Conservation (phyloP, 2,888 invertebrate genomes). For the Monoplex corrugatus region DNA sequence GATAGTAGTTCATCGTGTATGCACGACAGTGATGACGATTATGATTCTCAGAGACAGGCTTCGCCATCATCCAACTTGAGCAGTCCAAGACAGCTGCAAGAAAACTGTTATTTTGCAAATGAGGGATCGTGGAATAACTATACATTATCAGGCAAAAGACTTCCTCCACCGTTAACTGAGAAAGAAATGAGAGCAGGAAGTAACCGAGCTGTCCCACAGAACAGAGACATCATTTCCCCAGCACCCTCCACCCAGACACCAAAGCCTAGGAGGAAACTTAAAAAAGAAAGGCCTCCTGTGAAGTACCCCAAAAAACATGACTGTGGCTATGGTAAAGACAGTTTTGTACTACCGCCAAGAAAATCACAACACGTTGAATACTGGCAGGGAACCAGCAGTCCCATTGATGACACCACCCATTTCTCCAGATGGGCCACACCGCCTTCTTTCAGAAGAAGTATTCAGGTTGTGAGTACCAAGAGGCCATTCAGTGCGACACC, state of each 20-base stretch:
- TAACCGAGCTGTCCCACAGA: neutral
- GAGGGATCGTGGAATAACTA: neutral
- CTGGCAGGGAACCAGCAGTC: too few relatives aligned
- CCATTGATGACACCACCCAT: neutral
- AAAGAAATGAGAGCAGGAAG: neutral
- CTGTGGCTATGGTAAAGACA: neutral
- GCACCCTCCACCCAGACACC: neutral
- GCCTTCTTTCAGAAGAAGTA: neutral
- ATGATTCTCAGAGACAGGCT: neutral
- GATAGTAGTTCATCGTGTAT: too few relatives aligned
- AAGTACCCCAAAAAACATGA: slow-evolving; percentile 5
- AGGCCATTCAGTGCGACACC: neutral
- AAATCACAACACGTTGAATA: neutral
- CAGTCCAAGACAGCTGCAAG: neutral
- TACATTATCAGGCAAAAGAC: neutral
- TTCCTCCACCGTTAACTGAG: neutral
- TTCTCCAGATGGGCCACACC: neutral
- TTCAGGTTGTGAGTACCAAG: neutral
- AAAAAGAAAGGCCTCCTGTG: neutral
- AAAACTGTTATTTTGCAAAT: neutral
- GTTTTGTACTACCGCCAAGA: neutral
- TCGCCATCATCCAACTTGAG: neutral
- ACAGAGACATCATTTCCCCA: neutral
- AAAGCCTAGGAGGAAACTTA: neutral
- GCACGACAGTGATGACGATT: neutral